Conservation (phyloP, 2,888 invertebrate species). For the Rhagium mordax region DNA sequence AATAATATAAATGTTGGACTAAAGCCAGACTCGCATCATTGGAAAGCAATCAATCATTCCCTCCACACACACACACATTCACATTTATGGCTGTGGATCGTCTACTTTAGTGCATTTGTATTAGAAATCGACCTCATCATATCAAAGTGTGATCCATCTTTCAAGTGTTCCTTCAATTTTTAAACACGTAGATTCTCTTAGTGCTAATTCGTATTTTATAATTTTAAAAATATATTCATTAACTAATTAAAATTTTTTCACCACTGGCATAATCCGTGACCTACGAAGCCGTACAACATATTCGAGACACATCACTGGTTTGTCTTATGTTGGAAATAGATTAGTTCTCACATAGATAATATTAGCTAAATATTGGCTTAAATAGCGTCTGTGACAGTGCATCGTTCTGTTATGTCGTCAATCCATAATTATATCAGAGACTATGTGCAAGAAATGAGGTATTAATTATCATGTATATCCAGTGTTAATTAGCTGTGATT, state of each 20-base stretch:
- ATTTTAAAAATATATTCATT: too few relatives aligned
- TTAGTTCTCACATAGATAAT: too few relatives aligned
- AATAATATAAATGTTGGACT: conserved; percentile 50
- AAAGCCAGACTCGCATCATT: conserved; percentile 53
- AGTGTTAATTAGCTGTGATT: too few relatives aligned
- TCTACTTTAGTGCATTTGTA: conserved; percentile 56
- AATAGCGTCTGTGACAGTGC: too few relatives aligned
- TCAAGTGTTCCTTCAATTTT: conserved; percentile 48
- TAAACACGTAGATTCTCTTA: conserved; percentile 40
- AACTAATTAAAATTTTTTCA: not conserved
- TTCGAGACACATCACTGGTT: too few relatives aligned
- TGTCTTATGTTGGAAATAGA: too few relatives aligned
- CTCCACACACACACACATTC: conserved; percentile 38
- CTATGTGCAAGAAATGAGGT: too few relatives aligned
- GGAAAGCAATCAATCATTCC: conserved; percentile 61
- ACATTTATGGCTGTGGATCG: conserved; percentile 54
- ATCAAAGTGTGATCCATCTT: conserved; percentile 67
- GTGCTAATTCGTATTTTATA: not conserved
- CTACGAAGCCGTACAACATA: too few relatives aligned
- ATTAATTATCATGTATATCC: too few relatives aligned
- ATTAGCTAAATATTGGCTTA: too few relatives aligned
- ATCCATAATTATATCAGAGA: too few relatives aligned
- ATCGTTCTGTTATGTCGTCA: too few relatives aligned
- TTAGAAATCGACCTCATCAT: conserved; percentile 65
- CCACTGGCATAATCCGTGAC: not conserved